Evolutionary conservation across 2,888 invertebrate genomes (phyloP), one percentile per base, ranked within the genome.

Genomic region (Biston stratarius): DNA sequence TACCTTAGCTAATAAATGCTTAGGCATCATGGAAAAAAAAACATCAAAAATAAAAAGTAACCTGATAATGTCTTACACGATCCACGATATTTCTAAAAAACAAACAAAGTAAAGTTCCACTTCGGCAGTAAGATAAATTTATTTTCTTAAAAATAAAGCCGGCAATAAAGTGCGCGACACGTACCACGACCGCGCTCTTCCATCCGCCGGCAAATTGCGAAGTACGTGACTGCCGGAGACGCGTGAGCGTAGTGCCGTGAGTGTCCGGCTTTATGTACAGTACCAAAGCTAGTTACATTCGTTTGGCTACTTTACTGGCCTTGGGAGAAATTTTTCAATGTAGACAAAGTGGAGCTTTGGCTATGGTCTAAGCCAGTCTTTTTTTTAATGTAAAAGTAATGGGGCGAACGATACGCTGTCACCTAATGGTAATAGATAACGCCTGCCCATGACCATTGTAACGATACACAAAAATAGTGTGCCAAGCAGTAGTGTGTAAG

Each of bases 161-260:
- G 57, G 79, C 75, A 77, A 82, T 86, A 86, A 86, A 82, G 73
- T 72, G 70, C 69, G 75, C 76, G 72, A 77, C 87, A 86, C 87
- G 86, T 86, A 77, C 68, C 75, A 70, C 71, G 79, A 84, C 85
- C 79, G 66, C 82, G 80, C 74, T 83, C 79, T 81, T 83, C 87
- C 84, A 85, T 86, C 81, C 79, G 78, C 62, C 78, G 76, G 83
- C 83, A 83, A 83, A 83, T 85, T 83, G 85, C 77, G 76, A 74
- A 62, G 67, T 77, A 85, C 85, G 85, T 85, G 85, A 82, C 82
- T 72, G 73, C 68, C 70, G 76, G 45, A 24, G 60, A 56, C 61
- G 66, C 67, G 67, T 67, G 65, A 47, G 51, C 44, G 60, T 38
- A 44, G 56, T 51, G 47, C 34, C 49, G 61, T 47, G 61, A 66